A percentile compares a stretch with the other conserved stretches of the same genome.
These are phyloP conservation scores for Sebastolobus alascanus DNA, from an alignment of 2,797 vertebrate species.

Conservation along the genomic window DNA sequence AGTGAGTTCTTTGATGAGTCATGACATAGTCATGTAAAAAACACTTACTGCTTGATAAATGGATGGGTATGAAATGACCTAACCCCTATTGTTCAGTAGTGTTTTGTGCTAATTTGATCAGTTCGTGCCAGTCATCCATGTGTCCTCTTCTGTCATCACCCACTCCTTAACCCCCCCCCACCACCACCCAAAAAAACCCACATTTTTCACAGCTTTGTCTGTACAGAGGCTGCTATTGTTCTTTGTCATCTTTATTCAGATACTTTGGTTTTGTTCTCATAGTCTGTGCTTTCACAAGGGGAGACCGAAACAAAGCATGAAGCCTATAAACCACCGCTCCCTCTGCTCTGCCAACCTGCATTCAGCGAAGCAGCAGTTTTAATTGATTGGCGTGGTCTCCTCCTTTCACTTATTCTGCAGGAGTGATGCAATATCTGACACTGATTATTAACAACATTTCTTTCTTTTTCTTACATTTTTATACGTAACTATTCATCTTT, in stretches of 20 bases:
- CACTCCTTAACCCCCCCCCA: not conserved
- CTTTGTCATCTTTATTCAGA: constrained; percentile 60
- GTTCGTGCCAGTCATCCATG: constrained; percentile 29
- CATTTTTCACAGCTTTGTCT: constrained; percentile 52
- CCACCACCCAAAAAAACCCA: not conserved
- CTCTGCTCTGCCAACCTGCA: constrained; percentile 11
- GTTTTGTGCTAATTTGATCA: constrained; percentile 34
- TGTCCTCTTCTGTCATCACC: constrained; percentile 33
- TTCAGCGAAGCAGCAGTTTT: constrained; percentile 26
- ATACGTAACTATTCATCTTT: not conserved
- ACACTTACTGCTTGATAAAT: not conserved
- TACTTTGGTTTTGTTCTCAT: constrained; percentile 63
- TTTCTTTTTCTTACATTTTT: not conserved
- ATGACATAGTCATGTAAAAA: not conserved
- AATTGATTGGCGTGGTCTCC: constrained; percentile 18
- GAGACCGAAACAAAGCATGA: constrained; percentile 60
- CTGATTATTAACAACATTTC: not conserved
- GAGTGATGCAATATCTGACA: not conserved
- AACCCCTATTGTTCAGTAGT: not conserved
- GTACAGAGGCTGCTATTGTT: constrained; percentile 69
- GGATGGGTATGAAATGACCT: not conserved
- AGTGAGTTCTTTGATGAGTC: not conserved
- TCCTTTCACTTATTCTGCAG: constrained; percentile 8
- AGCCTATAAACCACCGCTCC: constrained; percentile 30
- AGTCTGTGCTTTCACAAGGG: constrained; percentile 41